Conservation (phyloP, 2,113 vertebrate genomes). For the Psettodes erumei region DNA sequence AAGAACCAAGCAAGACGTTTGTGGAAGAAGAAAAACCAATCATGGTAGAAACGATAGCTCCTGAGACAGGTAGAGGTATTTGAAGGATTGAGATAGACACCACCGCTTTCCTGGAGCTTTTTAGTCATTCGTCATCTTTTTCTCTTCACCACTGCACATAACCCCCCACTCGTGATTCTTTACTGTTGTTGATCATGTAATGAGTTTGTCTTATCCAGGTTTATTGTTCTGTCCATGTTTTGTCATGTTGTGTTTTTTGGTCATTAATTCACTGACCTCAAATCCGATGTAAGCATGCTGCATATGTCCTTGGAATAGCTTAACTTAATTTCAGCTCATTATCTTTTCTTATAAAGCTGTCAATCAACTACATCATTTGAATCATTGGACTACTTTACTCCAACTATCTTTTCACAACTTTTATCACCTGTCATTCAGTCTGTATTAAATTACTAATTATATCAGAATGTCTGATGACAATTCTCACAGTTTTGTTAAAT, state of each 20-base stretch:
- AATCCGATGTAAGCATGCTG: slow-evolving; percentile 9
- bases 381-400: not conserved
- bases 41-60: slow-evolving; percentile 39
- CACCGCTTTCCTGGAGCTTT: not conserved
- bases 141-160: not conserved
- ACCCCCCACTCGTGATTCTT: not conserved
- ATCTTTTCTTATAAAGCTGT: not conserved
- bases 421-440: not conserved
- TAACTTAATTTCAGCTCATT: not conserved
- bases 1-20: slow-evolving; percentile 58
- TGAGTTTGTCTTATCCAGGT: not conserved
- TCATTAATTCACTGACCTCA: slow-evolving; percentile 6
- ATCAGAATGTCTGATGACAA: not conserved
- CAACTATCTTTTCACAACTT: not conserved
- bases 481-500: not conserved
- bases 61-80: slow-evolving; percentile 66
- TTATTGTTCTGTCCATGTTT: slow-evolving; percentile 4
- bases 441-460: not conserved
- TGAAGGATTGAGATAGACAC: not conserved
- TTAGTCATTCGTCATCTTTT: not conserved
- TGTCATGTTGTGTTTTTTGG: slow-evolving; percentile 12
- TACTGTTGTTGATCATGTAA: not conserved
- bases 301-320: not conserved
- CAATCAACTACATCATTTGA: slow-evolving; percentile 1
- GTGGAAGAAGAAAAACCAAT: slow-evolving; percentile 59